A percentile compares a stretch with the other conserved stretches of the same genome.
Evolutionary conservation across 2,888 invertebrate genomes (phyloP).

Genomic region (Patella caerulea): DNA sequence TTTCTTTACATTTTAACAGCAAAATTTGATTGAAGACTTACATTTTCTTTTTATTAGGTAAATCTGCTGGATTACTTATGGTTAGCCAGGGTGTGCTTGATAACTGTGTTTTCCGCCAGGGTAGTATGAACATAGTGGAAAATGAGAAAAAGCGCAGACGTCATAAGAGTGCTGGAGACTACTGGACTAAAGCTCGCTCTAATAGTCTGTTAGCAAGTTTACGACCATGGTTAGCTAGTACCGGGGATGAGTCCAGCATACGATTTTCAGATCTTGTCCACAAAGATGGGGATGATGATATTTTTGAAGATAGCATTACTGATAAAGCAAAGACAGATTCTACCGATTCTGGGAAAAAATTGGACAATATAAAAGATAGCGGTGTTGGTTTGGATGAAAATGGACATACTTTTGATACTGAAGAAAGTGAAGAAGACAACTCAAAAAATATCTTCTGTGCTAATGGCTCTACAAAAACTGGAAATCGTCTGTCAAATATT

Average conservation of each 20-base stretch:
- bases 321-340: conserved; percentile 24
- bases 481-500: background rate
- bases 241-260: conserved; percentile 38
- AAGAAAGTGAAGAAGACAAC: conserved; percentile 10
- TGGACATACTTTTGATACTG: conserved; percentile 20
- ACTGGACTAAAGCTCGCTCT: conserved; percentile 46
- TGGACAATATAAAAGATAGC: conserved; percentile 49
- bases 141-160: conserved; percentile 49
- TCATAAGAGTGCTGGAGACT: conserved; percentile 69
- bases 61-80: conserved; percentile 75
- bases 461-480: background rate
- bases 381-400: conserved; percentile 53
- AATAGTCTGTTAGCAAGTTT: conserved; percentile 56
- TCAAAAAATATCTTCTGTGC: background rate
- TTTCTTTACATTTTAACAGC: too few relatives aligned
- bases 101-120: conserved; percentile 40
- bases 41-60: background rate
- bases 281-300: conserved; percentile 36
- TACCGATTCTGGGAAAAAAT: conserved; percentile 26
- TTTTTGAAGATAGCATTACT: conserved; percentile 32
- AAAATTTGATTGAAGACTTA: background rate
- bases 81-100: conserved; percentile 58
- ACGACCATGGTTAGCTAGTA: conserved; percentile 43
- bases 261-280: conserved; percentile 43
- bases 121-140: conserved; percentile 38